Conservation (phyloP, 2,888 invertebrate species). For the Cepaea hortensis region DNA sequence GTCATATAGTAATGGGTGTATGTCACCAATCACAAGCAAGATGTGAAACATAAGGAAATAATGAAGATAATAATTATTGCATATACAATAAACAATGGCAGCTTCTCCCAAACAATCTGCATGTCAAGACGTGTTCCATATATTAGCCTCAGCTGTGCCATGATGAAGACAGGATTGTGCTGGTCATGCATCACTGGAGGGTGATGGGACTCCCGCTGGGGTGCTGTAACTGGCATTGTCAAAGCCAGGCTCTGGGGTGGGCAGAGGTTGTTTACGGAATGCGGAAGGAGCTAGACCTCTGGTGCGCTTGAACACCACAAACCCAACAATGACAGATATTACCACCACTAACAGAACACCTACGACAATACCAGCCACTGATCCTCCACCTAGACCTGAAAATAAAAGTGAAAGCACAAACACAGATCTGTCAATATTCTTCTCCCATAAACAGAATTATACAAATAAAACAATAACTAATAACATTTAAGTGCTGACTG, state of each 20-base stretch:
- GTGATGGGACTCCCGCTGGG: not conserved
- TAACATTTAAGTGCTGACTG: too few relatives aligned
- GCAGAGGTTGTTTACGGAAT: not conserved
- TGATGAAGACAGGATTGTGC: too few relatives aligned
- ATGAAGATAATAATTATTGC: not conserved
- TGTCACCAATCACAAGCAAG: not conserved
- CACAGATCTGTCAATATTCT: not conserved
- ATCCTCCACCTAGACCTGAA: conserved; percentile 38
- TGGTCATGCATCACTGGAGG: conserved; percentile 25
- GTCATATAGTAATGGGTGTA: not conserved
- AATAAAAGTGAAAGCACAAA: not conserved
- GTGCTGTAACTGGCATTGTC: conserved; percentile 48
- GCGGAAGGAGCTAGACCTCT: not conserved
- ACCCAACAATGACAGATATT: conserved; percentile 19
- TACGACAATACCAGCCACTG: conserved; percentile 48
- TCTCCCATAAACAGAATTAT: too few relatives aligned
- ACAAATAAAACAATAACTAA: too few relatives aligned
- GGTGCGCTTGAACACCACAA: conserved; percentile 11
- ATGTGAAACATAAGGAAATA: not conserved
- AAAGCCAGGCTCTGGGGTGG: conserved; percentile 18
- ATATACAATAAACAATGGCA: not conserved
- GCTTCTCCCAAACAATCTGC: not conserved
- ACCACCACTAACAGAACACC: conserved; percentile 39
- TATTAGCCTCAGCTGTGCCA: too few relatives aligned
- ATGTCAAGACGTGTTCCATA: too few relatives aligned